Percentiles rank a stretch among this genome's conserved stretches.
phyloP scores from a whole-genome alignment of 2,113 vertebrate species.

The Oceanodroma tethys region DNA sequence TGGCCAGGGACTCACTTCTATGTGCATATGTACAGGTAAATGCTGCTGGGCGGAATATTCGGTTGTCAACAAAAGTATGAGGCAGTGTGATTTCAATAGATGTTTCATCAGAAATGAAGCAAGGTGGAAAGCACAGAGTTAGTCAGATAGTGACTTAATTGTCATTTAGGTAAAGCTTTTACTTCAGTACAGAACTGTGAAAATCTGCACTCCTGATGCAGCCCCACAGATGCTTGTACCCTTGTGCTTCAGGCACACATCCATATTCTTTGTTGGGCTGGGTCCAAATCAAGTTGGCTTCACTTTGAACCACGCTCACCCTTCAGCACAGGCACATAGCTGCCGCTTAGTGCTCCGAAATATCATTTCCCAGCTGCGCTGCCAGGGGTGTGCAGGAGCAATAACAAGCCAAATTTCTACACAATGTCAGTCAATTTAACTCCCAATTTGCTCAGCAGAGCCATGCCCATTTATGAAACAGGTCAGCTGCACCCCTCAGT shows the following conservation, averaged over 20 bases:
- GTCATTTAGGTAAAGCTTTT: background rate
- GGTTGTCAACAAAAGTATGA: background rate
- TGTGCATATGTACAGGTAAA: rapidly evolving
- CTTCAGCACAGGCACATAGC: background rate
- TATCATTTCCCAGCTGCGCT: background rate
- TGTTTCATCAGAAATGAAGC: background rate
- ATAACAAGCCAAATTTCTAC: background rate
- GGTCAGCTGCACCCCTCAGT: background rate
- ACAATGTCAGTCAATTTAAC: background rate
- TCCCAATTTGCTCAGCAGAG: background rate
- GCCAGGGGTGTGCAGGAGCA: background rate
- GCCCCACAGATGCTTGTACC: too few relatives aligned
- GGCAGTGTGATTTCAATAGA: background rate
- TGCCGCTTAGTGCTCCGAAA: background rate
- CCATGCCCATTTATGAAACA: background rate
- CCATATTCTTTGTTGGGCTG: background rate
- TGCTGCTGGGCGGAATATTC: background rate
- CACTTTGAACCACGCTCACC: background rate
- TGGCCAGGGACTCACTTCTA: background rate
- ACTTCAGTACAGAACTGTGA: background rate
- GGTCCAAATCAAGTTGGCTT: background rate
- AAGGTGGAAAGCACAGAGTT: background rate
- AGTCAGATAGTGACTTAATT: background rate
- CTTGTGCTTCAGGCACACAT: background rate
- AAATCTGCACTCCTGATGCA: background rate